Evolutionary conservation across 1,140 invertebrate species (phyloP).

Genomic region (Drosophila orosa): DNA sequence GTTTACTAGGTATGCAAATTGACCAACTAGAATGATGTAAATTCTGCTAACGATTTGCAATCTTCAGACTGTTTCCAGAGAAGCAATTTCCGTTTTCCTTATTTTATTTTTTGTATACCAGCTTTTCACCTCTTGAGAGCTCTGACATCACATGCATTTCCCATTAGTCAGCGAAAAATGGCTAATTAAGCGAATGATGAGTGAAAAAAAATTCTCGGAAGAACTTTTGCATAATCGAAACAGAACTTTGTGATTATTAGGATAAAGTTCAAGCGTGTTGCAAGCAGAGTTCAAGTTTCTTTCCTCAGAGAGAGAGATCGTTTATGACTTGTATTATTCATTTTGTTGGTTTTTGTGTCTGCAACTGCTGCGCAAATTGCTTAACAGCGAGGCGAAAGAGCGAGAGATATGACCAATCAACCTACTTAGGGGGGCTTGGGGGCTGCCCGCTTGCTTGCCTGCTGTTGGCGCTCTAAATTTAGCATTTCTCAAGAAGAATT

Average conservation of each 20-base stretch:
- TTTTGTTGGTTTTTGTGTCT: constrained; percentile 50
- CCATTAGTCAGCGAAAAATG: constrained; percentile 58
- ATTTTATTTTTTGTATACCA: not conserved
- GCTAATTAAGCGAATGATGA: constrained; percentile 43
- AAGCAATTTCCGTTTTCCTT: constrained; percentile 35
- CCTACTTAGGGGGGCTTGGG: constrained; percentile 67
- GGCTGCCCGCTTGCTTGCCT: constrained; percentile 29
- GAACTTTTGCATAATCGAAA: constrained; percentile 39
- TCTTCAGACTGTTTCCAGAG: constrained; percentile 9
- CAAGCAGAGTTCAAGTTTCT: constrained; percentile 65
- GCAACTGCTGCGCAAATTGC: constrained; percentile 79
- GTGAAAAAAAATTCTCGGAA: constrained; percentile 41
- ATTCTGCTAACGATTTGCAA: constrained; percentile 29
- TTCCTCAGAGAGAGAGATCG: constrained; percentile 11
- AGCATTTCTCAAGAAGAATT: constrained; percentile 72
- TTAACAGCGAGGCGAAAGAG: constrained; percentile 36
- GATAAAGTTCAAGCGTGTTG: constrained; percentile 58
- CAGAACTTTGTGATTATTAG: constrained; percentile 9
- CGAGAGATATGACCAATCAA: constrained; percentile 80
- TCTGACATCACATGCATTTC: constrained; percentile 62
- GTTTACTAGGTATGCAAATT: constrained; percentile 20
- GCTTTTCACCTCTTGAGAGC: not conserved
- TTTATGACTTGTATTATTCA: constrained; percentile 35
- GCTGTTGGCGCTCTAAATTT: constrained; percentile 75
- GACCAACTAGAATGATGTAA: constrained; percentile 37